Evolutionary conservation across 2,797 vertebrate genomes (phyloP).

Genomic region (Spondyliosoma cantharus): DNA sequence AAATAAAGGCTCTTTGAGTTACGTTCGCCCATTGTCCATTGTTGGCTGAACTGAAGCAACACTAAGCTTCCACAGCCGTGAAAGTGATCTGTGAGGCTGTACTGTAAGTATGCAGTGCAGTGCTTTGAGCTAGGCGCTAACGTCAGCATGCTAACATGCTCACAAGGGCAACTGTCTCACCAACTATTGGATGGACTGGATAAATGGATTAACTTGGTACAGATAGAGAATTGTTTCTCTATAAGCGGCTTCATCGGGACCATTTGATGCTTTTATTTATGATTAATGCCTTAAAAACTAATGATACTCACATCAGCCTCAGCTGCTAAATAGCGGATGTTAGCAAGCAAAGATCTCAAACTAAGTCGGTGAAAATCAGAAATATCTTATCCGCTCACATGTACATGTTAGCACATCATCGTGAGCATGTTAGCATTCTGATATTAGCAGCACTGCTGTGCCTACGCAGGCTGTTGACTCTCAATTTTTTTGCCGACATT

Average conservation of each 20-base stretch:
- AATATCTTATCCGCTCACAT: neutral
- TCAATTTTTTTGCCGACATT: neutral
- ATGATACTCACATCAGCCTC: neutral
- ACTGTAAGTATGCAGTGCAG: neutral
- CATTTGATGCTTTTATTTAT: neutral
- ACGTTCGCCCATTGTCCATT: too few species aligned
- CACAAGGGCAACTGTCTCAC: neutral
- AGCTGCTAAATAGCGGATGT: neutral
- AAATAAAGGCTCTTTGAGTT: too few species aligned
- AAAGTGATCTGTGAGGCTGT: neutral
- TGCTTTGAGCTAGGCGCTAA: constrained; percentile 2
- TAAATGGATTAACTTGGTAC: neutral
- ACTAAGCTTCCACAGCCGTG: too few species aligned
- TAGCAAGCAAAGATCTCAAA: neutral
- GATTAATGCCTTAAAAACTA: neutral
- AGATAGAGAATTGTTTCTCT: neutral
- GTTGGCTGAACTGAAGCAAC: neutral
- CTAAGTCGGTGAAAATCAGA: neutral
- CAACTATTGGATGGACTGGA: neutral
- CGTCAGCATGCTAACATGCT: neutral
- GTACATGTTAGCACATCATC: neutral
- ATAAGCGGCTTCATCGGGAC: neutral
- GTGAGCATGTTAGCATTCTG: neutral
- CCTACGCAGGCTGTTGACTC: neutral
- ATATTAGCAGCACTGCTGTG: neutral